Evolutionary conservation across 53 echinoderm and acorn worm genomes (phyloP).

Genomic region (Arbacia lixula): DNA sequence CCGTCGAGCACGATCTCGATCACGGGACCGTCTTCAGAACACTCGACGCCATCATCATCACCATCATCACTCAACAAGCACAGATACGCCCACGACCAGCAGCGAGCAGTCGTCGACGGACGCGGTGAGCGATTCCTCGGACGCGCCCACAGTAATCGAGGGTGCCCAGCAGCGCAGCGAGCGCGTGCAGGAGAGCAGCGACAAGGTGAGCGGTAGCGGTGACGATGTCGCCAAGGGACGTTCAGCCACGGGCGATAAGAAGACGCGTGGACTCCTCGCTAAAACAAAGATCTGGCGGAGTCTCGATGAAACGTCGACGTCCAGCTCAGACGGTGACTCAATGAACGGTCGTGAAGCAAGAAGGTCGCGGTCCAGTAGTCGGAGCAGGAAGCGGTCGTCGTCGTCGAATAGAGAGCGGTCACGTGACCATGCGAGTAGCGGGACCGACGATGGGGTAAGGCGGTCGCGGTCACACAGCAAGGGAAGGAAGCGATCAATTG

Average conservation of each 20-base stretch:
- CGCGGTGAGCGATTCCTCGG: conserved; percentile 26
- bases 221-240: neutral
- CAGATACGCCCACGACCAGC: conserved; percentile 10
- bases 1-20: conserved; percentile 38
- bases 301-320: conserved; percentile 46
- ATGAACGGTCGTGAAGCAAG: neutral
- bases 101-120: conserved; percentile 14
- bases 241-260: neutral
- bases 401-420: neutral
- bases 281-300: conserved; percentile 11
- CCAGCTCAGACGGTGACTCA: conserved; percentile 36
- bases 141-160: conserved; percentile 28
- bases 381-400: conserved; percentile 22
- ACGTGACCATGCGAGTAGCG: neutral
- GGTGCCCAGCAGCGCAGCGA: neutral
- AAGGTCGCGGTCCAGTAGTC: conserved; percentile 40
- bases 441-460: neutral
- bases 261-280: conserved; percentile 7
- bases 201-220: conserved; percentile 19
- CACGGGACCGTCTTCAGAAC: conserved; percentile 34
- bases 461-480: conserved; percentile 36
- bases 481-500: conserved; percentile 35
- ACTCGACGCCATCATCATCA: no score
- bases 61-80: conserved; percentile 2
- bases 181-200: conserved; percentile 4